phyloP scores from a whole-genome alignment of 2,888 invertebrate genomes.

The Rhogogaster chlorosoma region DNA sequence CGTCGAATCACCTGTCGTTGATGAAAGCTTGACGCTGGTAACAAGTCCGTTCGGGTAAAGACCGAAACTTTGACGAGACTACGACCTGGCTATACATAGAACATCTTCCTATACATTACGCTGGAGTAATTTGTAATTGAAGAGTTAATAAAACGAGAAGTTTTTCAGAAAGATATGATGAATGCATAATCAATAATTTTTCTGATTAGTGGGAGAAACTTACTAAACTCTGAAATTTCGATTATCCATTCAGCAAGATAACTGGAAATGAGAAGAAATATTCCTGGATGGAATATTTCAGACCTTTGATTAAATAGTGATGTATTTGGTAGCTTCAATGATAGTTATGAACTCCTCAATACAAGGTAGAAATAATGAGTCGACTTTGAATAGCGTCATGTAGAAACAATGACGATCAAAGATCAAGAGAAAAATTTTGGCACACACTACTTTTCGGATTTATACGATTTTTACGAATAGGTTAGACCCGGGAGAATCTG shows the following conservation, averaged over 20 bases:
- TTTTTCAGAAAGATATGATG: not conserved
- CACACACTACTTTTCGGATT: not conserved
- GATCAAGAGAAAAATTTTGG: not conserved
- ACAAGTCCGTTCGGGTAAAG: slow-evolving; percentile 13
- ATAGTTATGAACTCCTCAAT: not conserved
- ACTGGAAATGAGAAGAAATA: not conserved
- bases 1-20: slow-evolving; percentile 44
- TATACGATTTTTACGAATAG: not conserved
- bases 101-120: not conserved
- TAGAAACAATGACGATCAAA: not conserved
- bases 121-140: not conserved
- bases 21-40: slow-evolving; percentile 16
- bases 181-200: not conserved
- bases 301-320: not conserved
- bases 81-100: not conserved
- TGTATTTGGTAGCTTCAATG: not conserved
- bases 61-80: slow-evolving; percentile 9
- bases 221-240: not conserved
- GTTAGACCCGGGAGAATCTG: not conserved
- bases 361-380: not conserved
- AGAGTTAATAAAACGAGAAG: not conserved
- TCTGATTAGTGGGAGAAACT: not conserved
- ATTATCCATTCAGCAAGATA: not conserved
- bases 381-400: not conserved
- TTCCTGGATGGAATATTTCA: not conserved